phyloP scores from a whole-genome alignment of 2,888 invertebrate species.

The Rhamphomyia laevipes region DNA sequence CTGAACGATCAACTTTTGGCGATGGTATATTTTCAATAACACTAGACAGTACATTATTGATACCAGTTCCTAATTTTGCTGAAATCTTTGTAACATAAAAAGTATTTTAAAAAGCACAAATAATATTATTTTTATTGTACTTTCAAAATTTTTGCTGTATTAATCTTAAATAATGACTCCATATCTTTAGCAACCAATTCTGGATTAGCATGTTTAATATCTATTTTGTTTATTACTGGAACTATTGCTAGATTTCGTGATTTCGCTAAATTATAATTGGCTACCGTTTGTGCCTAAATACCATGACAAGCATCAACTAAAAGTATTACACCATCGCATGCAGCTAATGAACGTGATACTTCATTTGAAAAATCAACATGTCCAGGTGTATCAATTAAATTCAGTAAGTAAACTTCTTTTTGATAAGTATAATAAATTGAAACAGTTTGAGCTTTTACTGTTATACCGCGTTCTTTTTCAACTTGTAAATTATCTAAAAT shows the following conservation, averaged over 20 bases:
- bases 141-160: constrained; percentile 57
- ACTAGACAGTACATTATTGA: constrained; percentile 62
- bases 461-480: constrained; percentile 92
- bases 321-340: constrained; percentile 90
- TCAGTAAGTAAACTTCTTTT: constrained; percentile 65
- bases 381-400: constrained; percentile 95
- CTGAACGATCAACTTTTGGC: constrained; percentile 47
- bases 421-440: constrained; percentile 67
- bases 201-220: constrained; percentile 82
- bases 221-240: constrained; percentile 94
- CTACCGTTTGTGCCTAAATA: constrained; percentile 95
- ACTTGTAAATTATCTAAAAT: constrained; percentile 70
- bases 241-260: constrained; percentile 69
- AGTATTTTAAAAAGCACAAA: background rate
- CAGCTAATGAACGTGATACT: constrained; percentile 78
- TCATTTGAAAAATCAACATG: constrained; percentile 98
- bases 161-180: constrained; percentile 68
- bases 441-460: constrained; percentile 95
- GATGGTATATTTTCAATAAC: constrained; percentile 70
- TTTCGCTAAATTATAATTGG: constrained; percentile 88
- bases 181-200: constrained; percentile 70
- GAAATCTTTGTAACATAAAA: constrained; percentile 49
- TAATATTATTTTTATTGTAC: constrained; percentile 38
- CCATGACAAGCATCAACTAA: constrained; percentile 94
- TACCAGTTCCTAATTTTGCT: constrained; percentile 81